These are phyloP conservation scores for Novumbra hubbsi DNA, from an alignment of 2,797 vertebrate species.

Conservation along the genomic window DNA sequence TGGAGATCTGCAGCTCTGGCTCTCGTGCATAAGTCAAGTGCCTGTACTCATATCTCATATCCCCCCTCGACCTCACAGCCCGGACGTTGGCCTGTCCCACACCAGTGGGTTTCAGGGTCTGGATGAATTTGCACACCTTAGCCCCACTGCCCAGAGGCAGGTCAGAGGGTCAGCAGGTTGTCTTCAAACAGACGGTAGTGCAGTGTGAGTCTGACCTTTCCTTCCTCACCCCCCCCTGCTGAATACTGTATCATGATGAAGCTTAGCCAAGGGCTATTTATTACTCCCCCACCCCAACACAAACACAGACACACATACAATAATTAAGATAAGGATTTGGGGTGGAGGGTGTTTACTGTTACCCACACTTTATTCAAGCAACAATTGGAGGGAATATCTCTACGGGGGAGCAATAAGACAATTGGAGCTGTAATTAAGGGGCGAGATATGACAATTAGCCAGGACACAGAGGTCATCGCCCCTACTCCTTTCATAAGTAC, in stretches of 20 bases:
- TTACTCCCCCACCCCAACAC: no score
- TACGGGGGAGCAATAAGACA: no score
- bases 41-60: not conserved
- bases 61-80: not conserved
- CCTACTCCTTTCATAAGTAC: no score
- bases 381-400: no score
- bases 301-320: no score
- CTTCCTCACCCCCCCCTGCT: not conserved
- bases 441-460: no score
- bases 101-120: not conserved
- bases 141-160: not conserved
- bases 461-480: no score
- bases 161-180: conserved; percentile 49
- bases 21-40: not conserved
- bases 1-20: no score
- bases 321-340: no score
- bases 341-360: no score
- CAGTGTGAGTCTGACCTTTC: not conserved
- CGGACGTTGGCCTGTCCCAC: not conserved
- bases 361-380: no score
- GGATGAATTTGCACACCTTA: not conserved
- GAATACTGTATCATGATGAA: not conserved
- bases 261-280: not conserved
- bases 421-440: no score
- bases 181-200: conserved; percentile 46